phyloP scores from a whole-genome alignment of 35 echinoderm and acorn worm species.

The Ophioderma brevispina region DNA sequence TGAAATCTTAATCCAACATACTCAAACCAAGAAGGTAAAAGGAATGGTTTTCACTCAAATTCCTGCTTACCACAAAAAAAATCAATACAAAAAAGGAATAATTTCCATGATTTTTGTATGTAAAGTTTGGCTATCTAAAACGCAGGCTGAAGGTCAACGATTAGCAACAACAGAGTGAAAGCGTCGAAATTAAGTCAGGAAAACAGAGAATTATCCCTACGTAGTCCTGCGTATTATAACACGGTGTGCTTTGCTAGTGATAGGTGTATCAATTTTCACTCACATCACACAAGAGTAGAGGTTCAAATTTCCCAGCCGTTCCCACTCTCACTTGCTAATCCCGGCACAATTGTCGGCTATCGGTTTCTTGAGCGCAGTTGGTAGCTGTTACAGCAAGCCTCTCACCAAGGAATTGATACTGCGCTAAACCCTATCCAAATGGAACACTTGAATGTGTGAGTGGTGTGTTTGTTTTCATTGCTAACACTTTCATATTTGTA shows the following conservation, averaged over 20 bases:
- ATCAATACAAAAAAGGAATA: background rate
- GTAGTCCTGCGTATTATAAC: background rate
- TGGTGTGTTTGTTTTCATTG: conserved; percentile 5
- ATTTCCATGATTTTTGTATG: background rate
- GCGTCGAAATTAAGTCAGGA: background rate
- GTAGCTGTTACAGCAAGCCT: background rate
- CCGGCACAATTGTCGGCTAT: background rate
- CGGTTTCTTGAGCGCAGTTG: background rate
- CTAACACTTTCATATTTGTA: background rate
- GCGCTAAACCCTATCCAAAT: background rate
- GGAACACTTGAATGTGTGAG: background rate
- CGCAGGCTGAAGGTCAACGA: background rate
- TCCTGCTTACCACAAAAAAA: too few relatives aligned
- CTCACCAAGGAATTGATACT: background rate
- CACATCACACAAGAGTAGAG: background rate
- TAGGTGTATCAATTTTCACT: conserved; percentile 10
- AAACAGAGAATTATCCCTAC: background rate
- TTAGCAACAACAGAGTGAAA: conserved; percentile 1
- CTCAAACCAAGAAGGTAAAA: too few relatives aligned
- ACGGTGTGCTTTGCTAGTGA: background rate
- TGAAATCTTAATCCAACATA: too few relatives aligned
- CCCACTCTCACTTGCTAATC: background rate
- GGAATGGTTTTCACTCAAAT: too few relatives aligned
- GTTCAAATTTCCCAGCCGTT: background rate
- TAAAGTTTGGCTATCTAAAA: background rate